Conservation (phyloP, 2,797 vertebrate species). For the Heterohyrax brucei region DNA sequence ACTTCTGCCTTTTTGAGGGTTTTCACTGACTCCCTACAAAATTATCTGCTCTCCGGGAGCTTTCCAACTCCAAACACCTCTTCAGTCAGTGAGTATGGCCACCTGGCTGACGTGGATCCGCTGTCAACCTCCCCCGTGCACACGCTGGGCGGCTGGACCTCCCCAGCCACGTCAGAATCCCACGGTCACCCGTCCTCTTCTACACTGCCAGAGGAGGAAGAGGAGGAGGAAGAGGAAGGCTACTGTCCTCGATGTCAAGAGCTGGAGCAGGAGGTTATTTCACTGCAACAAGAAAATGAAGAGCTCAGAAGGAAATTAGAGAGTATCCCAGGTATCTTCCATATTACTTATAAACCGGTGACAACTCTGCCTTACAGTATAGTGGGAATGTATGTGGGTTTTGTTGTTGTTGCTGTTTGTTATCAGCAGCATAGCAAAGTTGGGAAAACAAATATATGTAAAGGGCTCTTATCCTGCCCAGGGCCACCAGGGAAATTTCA, state of each 20-base stretch:
- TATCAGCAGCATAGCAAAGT: not conserved
- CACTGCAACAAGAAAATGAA: constrained; percentile 99
- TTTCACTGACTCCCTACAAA: constrained; percentile 99
- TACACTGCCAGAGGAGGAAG: constrained; percentile 97
- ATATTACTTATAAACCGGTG: not conserved
- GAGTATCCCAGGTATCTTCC: constrained; percentile 95
- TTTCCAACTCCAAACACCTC: constrained; percentile 91
- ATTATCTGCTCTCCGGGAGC: constrained; percentile 96
- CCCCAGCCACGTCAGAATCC: constrained; percentile 97
- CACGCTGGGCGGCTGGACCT: constrained; percentile 97
- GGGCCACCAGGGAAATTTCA: not conserved
- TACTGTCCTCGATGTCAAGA: constrained; percentile 98
- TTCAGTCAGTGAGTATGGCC: constrained; percentile 92
- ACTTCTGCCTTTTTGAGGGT: constrained; percentile 97
- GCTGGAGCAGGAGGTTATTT: constrained; percentile 98
- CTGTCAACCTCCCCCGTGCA: constrained; percentile 94
- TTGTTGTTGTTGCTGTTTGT: fast-evolving
- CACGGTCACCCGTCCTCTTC: constrained; percentile 99
- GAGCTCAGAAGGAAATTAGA: constrained; percentile 98
- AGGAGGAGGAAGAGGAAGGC: constrained; percentile 95
- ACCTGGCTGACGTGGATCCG: constrained; percentile 92
- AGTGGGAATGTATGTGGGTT: no score
- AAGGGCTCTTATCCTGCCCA: not conserved
- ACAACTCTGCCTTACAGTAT: not conserved
- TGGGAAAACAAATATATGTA: not conserved